Evolutionary conservation across 1,140 invertebrate species (phyloP).

Genomic region (Micrasema longulum): DNA sequence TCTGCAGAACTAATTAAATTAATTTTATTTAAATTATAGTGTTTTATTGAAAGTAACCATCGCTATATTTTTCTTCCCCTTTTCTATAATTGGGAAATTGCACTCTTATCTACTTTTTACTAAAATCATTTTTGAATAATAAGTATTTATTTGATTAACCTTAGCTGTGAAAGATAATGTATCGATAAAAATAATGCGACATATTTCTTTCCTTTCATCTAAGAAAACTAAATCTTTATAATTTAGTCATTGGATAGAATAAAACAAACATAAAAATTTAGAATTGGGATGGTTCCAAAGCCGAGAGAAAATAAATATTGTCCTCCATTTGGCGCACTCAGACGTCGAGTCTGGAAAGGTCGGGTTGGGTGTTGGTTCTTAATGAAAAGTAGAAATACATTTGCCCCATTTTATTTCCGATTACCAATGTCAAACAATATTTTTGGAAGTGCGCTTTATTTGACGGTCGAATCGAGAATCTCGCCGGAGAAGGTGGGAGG

Average conservation of each 20-base stretch:
- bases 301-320: neutral
- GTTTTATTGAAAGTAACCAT: conserved; percentile 32
- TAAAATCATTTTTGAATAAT: no score
- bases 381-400: conserved; percentile 12
- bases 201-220: no score
- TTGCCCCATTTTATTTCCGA: conserved; percentile 26
- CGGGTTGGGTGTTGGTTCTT: neutral
- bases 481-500: conserved; percentile 28
- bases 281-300: neutral
- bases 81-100: neutral
- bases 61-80: neutral
- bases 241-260: no score
- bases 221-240: no score
- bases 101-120: no score
- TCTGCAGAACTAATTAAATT: conserved; percentile 39
- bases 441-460: conserved; percentile 37
- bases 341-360: neutral
- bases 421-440: conserved; percentile 40
- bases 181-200: no score
- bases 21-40: conserved; percentile 38
- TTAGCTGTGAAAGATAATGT: no score
- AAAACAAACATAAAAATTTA: neutral
- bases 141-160: no score
- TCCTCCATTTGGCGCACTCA: neutral
- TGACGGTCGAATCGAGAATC: conserved; percentile 35